phyloP scores from a whole-genome alignment of 1,140 invertebrate genomes.

The Eurosta solidaginis region DNA sequence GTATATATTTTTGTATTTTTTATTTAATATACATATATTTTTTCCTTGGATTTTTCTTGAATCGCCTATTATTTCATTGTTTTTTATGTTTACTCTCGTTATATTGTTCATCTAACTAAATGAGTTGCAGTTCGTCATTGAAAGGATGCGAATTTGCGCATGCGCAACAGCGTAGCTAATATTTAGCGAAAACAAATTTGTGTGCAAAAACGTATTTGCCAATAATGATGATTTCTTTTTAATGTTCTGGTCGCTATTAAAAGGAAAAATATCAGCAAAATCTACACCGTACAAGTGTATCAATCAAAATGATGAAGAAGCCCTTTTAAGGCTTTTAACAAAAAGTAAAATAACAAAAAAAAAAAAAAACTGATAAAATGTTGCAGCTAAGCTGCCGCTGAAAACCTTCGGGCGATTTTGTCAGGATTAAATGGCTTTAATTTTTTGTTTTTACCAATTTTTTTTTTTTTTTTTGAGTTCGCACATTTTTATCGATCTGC shows the following conservation, averaged over 20 bases:
- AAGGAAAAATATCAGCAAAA: not conserved
- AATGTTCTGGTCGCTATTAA: slow-evolving; percentile 41
- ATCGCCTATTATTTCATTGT: not conserved
- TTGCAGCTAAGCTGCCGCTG: not conserved
- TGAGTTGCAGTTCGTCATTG: no score
- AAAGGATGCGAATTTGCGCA: not conserved
- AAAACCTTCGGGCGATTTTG: not conserved
- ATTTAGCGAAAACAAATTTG: not conserved
- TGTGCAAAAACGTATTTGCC: slow-evolving; percentile 36
- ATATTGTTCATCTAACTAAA: no score
- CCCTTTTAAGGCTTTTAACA: not conserved
- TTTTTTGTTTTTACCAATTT: not conserved
- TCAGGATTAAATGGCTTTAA: not conserved
- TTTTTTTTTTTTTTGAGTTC: slow-evolving; percentile 3
- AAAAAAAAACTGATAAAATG: no score
- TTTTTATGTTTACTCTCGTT: not conserved
- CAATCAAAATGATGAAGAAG: not conserved
- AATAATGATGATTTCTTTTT: slow-evolving; percentile 60
- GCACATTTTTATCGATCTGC: slow-evolving; percentile 22
- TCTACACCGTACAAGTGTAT: not conserved
- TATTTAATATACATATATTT: no score
- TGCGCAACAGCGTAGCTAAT: not conserved
- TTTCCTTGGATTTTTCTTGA: not conserved
- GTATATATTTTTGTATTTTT: no score
- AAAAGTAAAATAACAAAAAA: slow-evolving; percentile 14